These are phyloP conservation scores for Caenorhabditis sp. DNA, from an alignment of 2,888 invertebrate species.

Conservation along the genomic window DNA sequence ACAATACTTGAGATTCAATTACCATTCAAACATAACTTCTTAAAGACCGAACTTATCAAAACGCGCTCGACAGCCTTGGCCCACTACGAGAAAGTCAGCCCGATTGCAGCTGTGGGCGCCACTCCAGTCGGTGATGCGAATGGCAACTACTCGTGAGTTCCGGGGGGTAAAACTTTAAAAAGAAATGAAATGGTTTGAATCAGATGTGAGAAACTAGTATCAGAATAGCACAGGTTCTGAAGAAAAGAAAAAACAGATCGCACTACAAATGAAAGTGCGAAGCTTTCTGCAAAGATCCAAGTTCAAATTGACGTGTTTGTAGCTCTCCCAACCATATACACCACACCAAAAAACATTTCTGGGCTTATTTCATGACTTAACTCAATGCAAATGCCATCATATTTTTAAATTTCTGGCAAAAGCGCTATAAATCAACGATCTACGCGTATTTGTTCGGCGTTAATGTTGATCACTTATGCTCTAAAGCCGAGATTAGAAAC, in stretches of 20 bases:
- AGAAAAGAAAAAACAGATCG: too few species aligned
- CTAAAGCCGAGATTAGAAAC: not conserved
- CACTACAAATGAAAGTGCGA: too few species aligned
- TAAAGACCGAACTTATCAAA: conserved; percentile 43
- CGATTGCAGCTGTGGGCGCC: conserved; percentile 63
- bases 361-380: too few species aligned
- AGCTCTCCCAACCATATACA: too few species aligned
- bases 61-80: conserved; percentile 31
- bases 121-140: conserved; percentile 67
- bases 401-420: too few species aligned
- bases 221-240: too few species aligned
- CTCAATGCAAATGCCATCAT: too few species aligned
- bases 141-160: conserved; percentile 67
- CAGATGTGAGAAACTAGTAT: too few species aligned
- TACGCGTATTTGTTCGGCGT: conserved; percentile 1
- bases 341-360: too few species aligned
- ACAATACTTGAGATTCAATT: not conserved
- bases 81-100: conserved; percentile 58
- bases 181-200: too few species aligned
- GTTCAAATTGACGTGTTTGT: too few species aligned
- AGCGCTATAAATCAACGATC: conserved; percentile 18
- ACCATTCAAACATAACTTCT: not conserved
- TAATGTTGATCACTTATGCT: conserved; percentile 2
- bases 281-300: too few species aligned
- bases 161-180: not conserved